Evolutionary conservation across 2,113 vertebrate species (phyloP), one percentile per base, ranked within the genome.

Genomic region (Atrichornis clamosus): DNA sequence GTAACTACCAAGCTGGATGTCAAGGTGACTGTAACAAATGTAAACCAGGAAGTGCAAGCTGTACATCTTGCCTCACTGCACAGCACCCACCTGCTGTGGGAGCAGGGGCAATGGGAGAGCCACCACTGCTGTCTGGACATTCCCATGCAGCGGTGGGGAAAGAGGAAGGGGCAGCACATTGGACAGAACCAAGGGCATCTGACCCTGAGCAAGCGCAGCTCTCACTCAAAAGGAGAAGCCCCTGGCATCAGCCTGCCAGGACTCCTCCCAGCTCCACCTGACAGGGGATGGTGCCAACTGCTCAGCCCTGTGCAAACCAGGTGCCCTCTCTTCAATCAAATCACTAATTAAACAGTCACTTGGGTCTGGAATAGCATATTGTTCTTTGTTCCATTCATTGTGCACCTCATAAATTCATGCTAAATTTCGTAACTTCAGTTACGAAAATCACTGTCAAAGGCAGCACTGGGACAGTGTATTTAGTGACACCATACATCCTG

Each of bases 111-210:
- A 13, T 1, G 2, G 1, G 0, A 1, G 1, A 42, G 60, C 11
- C 52, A 23, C 20, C 27, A 6, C 20, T 1, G 59, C 91, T 2
- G 2, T 0, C 10, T 0, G 0, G 56, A 55, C 2, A 3, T 9
- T 86, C 50, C 75, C 42, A 13, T 2, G 17, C 27, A 10, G 13
- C 0, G 0, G n/a, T n/a, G 5, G 14, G 18, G 14, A 13, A 27
- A 12, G 59, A 52, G 0, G 5, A 9, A 46, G 16, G 0, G 1
- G 37, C 0, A 1, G 30, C 5, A 7, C 1, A 6, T 7, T 12
- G 42, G 33, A 39, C 16, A 14, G 16, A 17, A 64, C 32, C 12
- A 21, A 10, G 11, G 7, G 14, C 6, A 16, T 12, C 62, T 17
- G 42, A 55, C 49, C 30, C 28, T 4, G 5, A 27, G 27, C 50